These are phyloP conservation scores for Marmota monax DNA, from an alignment of 2,113 vertebrate genomes.

Conservation along the genomic window DNA sequence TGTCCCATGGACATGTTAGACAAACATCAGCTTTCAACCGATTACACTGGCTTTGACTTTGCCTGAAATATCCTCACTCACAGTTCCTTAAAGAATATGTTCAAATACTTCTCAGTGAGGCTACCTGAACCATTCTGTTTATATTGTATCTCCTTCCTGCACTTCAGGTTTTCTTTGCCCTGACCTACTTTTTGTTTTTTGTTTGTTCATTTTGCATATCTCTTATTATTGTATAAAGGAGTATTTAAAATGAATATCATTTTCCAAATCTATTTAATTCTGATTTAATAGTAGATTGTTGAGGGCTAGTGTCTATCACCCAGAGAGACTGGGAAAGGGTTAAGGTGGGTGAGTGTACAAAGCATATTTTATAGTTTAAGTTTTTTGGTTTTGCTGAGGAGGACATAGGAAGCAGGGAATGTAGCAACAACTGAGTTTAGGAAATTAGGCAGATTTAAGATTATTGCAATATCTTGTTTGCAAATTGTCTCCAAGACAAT, in stretches of 20 bases:
- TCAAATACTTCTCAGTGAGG: background rate
- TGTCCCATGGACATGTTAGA: too few relatives aligned
- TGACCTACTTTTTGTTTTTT: background rate
- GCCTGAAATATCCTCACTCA: background rate
- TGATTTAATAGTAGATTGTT: too few relatives aligned
- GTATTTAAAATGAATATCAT: background rate
- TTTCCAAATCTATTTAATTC: background rate
- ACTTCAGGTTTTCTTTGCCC: background rate
- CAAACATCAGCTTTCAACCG: accelerated
- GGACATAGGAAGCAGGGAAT: accelerated
- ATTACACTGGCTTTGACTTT: background rate
- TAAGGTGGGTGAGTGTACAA: background rate
- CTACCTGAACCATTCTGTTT: too few relatives aligned
- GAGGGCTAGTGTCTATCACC: background rate
- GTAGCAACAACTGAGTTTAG: background rate
- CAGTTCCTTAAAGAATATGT: background rate
- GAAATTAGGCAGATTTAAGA: background rate
- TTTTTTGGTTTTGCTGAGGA: background rate
- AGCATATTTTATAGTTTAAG: too few relatives aligned
- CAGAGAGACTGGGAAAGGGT: background rate
- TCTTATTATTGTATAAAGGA: background rate
- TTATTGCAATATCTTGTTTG: background rate
- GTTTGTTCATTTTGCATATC: too few relatives aligned
- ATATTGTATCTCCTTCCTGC: background rate
- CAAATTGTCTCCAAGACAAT: background rate